Base-by-base conservation (phyloP, 2,113 vertebrate genomes). In the Chloebia gouldiae region DNA sequence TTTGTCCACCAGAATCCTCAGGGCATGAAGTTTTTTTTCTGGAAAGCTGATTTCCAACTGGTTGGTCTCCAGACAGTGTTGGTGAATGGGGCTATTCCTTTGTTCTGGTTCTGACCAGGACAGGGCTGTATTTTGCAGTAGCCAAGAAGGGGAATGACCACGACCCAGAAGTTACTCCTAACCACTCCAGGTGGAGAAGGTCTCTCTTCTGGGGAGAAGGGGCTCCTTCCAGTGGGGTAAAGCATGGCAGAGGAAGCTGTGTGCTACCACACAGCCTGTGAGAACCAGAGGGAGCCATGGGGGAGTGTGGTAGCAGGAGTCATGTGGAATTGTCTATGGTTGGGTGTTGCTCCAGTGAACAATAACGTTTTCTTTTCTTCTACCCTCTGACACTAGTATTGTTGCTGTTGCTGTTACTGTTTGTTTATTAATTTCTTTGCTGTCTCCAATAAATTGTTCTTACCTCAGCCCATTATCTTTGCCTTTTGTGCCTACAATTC, bases 291-390 rank as follows among this genome's bases (percentile, higher is more conserved):
- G 8, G 60, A 57, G 15, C 1, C 1, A 9, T 9, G 25, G 3
- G 24, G 42, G 14, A 24, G 5, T 0, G 1, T 42, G 31, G 45
- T 45, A 42, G 8, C 8, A 23, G 44, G 37, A 76, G 31, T 25
- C 2, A 0, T 22, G 25, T 35, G 53, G 50, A 66, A 35, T 9
- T 50, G 11, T 35, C 51, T 31, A 3, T 31, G 51, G 15, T 12
- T 0, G 0, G 18, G 10, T 3, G 2, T 21, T 44, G 33, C 27
- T 0, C 0, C 18, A 18, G 11, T 4, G 33, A 37, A 14, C 11
- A 68, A 16, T 25, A 75, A 13, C 35, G 35, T 51, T 51, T 59
- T 24, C 22, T 53, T 45, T 53, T 78, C 28, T n/a, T n/a, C 23
- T 53, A 19, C 28, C 3, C 39, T 39, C 47, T 63, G 15, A 23